Base-by-base conservation (phyloP, 1,140 invertebrate species). In the Sitodiplosis mosellana region DNA sequence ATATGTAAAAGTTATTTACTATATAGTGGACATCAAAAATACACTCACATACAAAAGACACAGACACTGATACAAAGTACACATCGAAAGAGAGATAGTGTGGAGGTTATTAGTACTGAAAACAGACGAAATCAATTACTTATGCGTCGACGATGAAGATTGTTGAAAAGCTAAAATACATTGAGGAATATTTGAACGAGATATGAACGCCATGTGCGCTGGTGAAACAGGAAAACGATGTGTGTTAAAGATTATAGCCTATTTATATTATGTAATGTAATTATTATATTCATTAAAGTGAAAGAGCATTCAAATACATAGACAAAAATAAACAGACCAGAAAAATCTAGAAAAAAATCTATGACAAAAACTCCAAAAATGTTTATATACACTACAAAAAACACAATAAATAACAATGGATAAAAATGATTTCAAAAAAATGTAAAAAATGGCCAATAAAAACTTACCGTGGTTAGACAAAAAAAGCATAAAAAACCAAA, bases 391-490 rank as follows among this genome's bases (percentile, higher is more conserved):
- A 48, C 27, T 27, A 47, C 18, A 34, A 47, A 33, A 33, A 47
- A 33, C 10, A 37, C 34, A 47, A 20, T 47, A 46, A 46, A 46
- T 40, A 47, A 47, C 34, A 37, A 47, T 14, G n/a, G 34, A 14
- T 20, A 47, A 19, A 47, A 33, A 47, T 38, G 38, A 38, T 17
- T 22, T 33, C 0, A 46, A 46, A 17, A 20, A 27, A 27, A 33
- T 27, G 33, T 46, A 46, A n/a, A 33, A 27, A 46, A 46, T 46
- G 17, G 27, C 46, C 36, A 33, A 48, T 47, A 40, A 33, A 27
- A 20, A 50, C 37, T 47, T 17, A 50, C 27, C 34, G 33, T 42
- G 40, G 21, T 48, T 49, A 45, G 36, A 45, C 17, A 45, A n/a
- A 46, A 27, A 44, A 33, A 34, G 36, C 19, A 45, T 36, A 45